These are phyloP conservation scores for Trileptium ribeirensis DNA, from an alignment of 2,888 invertebrate genomes.

Conservation along the genomic window DNA sequence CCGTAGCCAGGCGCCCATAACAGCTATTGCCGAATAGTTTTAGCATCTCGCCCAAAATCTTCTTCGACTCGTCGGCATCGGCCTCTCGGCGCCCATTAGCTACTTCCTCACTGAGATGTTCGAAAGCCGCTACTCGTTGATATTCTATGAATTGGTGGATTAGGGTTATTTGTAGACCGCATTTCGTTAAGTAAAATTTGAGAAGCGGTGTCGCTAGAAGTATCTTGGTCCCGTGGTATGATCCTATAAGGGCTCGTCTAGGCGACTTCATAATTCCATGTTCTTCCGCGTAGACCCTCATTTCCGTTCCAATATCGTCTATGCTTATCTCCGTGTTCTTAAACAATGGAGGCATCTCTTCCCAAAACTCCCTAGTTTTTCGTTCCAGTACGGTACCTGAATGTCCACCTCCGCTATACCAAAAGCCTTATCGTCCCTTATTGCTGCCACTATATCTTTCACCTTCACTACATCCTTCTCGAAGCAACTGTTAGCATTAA, in stretches of 20 bases:
- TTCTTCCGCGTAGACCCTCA: not conserved
- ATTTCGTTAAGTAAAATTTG: not conserved
- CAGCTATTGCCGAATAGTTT: too few species aligned
- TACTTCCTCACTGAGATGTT: not conserved
- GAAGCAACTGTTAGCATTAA: not conserved
- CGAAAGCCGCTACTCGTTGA: not conserved
- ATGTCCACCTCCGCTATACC: not conserved
- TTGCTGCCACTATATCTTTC: not conserved
- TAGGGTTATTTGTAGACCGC: not conserved
- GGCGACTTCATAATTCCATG: not conserved
- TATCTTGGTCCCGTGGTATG: not conserved
- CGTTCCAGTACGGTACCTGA: not conserved
- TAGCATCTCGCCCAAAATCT: too few species aligned
- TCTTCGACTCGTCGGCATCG: too few species aligned
- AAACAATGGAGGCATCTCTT: constrained; percentile 1
- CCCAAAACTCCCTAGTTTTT: not conserved
- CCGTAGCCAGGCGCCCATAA: too few species aligned
- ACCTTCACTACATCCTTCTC: not conserved
- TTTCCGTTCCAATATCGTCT: not conserved
- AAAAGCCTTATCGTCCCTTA: not conserved
- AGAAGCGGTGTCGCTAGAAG: constrained; percentile 10
- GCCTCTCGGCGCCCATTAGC: too few species aligned
- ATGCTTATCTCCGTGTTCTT: not conserved
- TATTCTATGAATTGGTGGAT: not conserved
- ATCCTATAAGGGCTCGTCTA: not conserved